Base-by-base conservation (phyloP, 2,888 invertebrate genomes). In the Folsomia candida region DNA sequence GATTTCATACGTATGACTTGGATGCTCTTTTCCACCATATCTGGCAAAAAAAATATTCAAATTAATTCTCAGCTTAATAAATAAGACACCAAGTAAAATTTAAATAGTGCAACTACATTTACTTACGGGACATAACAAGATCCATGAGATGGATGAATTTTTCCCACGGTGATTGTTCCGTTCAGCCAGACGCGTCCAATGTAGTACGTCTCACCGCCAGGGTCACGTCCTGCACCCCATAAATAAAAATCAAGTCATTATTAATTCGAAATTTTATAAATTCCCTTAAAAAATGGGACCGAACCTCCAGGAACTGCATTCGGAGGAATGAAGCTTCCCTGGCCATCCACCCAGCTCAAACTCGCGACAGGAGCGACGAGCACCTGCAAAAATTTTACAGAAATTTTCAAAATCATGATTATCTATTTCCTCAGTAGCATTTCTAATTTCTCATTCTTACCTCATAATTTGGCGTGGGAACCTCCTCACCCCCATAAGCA, bases 121-220 rank as follows among this genome's bases (percentile, higher is more conserved):
- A 70, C 74, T 29, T 76, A 68, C 14, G 76, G 63, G 27, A 76
- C 71, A 59, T 75, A 76, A 59, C 74, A 76, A 11, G 51, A 47
- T 51, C 69, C 73, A 29, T 73, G 73, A 27, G 64, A 67, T 25
- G 62, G 3, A 20, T 71, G 73, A 51, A 75, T 67, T 29, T 75
- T 77, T 51, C 77, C 77, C 25, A 74, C 68, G 0, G 74, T 77
- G 9, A 77, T 68, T 6, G 68, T 74, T 29, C 69, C 70, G 24
- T 73, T 64, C 2, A 70, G 64, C 18, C 68, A 64, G 0, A 66
- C 73, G 4, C 76, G 51, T 1, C 76, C 76, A 27, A 77, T 75
- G 59, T 73, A 77, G 29, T 68, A 63, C 0, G 59, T 37, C 26
- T 72, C 72, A 0, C 74, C 76, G 28, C 60, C 64, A 1, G 70